Evolutionary conservation across 2,113 vertebrate species (phyloP).

Genomic region (Protomyctophum bolini): DNA sequence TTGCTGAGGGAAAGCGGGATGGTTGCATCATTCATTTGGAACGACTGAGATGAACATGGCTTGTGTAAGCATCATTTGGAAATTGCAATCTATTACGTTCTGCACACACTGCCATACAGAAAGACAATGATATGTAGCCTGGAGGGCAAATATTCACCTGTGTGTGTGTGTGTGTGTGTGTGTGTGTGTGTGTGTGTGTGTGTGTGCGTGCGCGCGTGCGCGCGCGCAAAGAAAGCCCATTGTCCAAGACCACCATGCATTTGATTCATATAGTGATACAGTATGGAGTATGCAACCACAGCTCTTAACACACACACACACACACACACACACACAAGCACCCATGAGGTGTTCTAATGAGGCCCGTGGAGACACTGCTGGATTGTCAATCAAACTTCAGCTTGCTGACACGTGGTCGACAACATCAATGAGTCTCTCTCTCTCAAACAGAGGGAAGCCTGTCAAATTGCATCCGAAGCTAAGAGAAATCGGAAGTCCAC

Average conservation of each 20-base stretch:
- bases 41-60: constrained; percentile 18
- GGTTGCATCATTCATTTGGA: constrained; percentile 23
- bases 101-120: constrained; percentile 37
- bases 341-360: constrained; percentile 76
- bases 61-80: constrained; percentile 35
- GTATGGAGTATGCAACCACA: constrained; percentile 50
- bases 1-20: constrained; percentile 1
- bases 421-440: constrained; percentile 77
- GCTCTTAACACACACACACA: constrained; percentile 49
- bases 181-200: constrained; percentile 14
- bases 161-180: constrained; percentile 15
- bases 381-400: constrained; percentile 80
- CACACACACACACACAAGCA: constrained; percentile 48
- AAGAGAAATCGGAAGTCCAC: constrained; percentile 55
- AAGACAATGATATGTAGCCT: constrained; percentile 59
- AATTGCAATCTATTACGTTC: constrained; percentile 21
- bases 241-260: constrained; percentile 47
- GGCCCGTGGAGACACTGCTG: constrained; percentile 77
- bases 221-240: constrained; percentile 27
- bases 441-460: constrained; percentile 68
- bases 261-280: constrained; percentile 49
- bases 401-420: constrained; percentile 79
- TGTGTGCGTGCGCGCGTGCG: constrained; percentile 15
- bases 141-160: constrained; percentile 61
- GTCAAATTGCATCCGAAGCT: constrained; percentile 70